Evolutionary conservation across 1,140 invertebrate genomes (phyloP).

Genomic region (Thaumatotibia leucotreta): DNA sequence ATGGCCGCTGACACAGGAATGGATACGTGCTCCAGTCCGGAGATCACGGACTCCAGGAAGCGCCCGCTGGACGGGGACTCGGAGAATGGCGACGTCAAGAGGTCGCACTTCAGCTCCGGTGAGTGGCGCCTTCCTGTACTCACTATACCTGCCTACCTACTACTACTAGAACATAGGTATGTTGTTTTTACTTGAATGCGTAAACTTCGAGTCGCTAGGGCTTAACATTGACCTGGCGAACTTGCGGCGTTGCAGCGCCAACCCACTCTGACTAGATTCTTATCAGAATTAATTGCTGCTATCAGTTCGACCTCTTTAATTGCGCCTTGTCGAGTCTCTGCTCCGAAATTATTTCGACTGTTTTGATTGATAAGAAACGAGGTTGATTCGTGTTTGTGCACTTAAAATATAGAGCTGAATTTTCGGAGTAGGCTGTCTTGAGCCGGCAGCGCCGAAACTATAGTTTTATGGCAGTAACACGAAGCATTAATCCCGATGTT

Average conservation of each 20-base stretch:
- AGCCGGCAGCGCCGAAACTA: not conserved
- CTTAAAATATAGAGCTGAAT: not conserved
- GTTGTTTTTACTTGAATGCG: constrained; percentile 54
- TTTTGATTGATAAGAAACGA: constrained; percentile 6
- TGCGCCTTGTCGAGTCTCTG: constrained; percentile 16
- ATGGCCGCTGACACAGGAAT: constrained; percentile 89
- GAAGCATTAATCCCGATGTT: constrained; percentile 3
- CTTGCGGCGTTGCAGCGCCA: constrained; percentile 39
- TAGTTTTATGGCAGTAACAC: not conserved
- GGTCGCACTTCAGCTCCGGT: constrained; percentile 93
- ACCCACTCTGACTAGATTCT: constrained; percentile 58
- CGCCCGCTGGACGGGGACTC: constrained; percentile 90
- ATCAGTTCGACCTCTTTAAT: constrained; percentile 66
- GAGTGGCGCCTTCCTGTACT: constrained; percentile 46
- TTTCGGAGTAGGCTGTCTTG: not conserved
- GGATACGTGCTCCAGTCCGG: constrained; percentile 89
- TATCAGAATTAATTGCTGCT: constrained; percentile 61
- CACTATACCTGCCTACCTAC: constrained; percentile 28
- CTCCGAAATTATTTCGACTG: not conserved
- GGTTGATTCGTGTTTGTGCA: not conserved
- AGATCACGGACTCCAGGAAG: constrained; percentile 89
- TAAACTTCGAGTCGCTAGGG: constrained; percentile 53
- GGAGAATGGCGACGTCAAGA: constrained; percentile 91
- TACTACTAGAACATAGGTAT: constrained; percentile 21
- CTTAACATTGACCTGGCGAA: constrained; percentile 68